Evolutionary conservation across 2,888 invertebrate species (phyloP).

Genomic region (Xestoiulus laeticollis): DNA sequence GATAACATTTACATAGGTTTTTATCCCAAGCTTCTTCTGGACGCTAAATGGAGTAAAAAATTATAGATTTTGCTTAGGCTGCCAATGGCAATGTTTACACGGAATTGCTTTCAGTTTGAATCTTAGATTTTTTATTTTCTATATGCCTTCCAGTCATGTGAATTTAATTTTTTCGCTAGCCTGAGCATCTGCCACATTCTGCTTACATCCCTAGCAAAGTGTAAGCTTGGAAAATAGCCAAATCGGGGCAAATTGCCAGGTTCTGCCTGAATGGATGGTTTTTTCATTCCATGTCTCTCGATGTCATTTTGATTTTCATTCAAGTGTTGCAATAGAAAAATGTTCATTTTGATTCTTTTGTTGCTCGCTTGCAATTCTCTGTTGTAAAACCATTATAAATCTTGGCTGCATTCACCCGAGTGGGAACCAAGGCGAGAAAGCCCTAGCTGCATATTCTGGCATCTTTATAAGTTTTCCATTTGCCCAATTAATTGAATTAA

Average conservation of each 20-base stretch:
- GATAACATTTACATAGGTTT: too few species aligned
- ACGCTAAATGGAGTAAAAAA: background rate
- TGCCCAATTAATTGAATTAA: slow-evolving; percentile 2
- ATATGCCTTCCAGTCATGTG: background rate
- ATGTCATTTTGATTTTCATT: slow-evolving; percentile 38
- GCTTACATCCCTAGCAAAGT: background rate
- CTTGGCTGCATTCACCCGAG: background rate
- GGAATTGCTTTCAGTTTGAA: slow-evolving; percentile 6
- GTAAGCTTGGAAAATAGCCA: background rate
- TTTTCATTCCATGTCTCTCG: background rate
- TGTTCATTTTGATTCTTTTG: background rate
- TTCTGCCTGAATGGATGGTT: background rate
- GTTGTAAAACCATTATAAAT: background rate
- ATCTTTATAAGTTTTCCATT: slow-evolving; percentile 33
- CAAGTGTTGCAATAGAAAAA: slow-evolving; percentile 24
- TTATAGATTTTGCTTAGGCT: background rate
- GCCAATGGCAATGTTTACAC: background rate
- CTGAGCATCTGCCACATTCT: slow-evolving; percentile 34
- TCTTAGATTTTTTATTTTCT: background rate
- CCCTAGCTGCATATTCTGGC: slow-evolving; percentile 8
- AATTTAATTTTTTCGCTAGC: background rate
- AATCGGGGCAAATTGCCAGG: background rate
- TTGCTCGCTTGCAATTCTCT: background rate
- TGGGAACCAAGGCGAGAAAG: background rate
- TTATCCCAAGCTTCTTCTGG: too few species aligned